These are phyloP conservation scores for Philopotamus ludificatus DNA, from an alignment of 1,140 invertebrate genomes.

Conservation along the genomic window DNA sequence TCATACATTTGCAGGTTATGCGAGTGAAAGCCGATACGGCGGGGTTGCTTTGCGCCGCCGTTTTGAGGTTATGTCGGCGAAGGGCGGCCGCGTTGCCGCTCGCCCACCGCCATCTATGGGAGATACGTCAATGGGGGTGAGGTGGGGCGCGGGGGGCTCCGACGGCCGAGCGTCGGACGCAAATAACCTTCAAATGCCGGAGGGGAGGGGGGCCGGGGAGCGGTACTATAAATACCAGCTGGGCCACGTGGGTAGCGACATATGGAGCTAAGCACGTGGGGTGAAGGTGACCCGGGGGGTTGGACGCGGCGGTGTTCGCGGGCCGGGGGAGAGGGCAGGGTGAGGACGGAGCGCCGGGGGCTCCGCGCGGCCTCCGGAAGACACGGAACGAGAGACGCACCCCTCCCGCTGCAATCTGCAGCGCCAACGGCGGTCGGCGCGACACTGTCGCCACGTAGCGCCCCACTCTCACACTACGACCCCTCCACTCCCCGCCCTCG, in stretches of 20 bases:
- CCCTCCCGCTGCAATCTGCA: neutral
- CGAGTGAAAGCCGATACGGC: neutral
- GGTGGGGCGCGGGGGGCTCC: neutral
- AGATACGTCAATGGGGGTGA: too few species aligned
- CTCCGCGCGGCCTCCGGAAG: neutral
- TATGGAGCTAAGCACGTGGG: neutral
- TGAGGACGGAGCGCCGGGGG: neutral
- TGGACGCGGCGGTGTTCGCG: neutral
- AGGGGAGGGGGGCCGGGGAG: neutral
- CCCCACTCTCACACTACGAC: neutral
- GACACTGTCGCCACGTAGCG: slow-evolving; percentile 12
- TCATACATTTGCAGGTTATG: neutral
- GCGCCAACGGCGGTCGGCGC: slow-evolving; percentile 20
- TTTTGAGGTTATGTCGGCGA: neutral
- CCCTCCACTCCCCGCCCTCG: neutral
- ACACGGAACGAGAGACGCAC: neutral
- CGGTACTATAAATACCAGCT: slow-evolving; percentile 7
- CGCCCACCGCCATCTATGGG: too few species aligned
- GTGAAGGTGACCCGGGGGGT: neutral
- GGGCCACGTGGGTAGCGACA: slow-evolving; percentile 15
- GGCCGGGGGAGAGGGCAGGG: neutral
- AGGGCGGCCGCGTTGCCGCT: too few species aligned
- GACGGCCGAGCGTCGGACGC: neutral
- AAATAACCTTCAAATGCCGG: slow-evolving; percentile 2
- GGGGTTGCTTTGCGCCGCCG: neutral